A percentile compares a stretch with the other conserved stretches of the same genome.
Evolutionary conservation across 2,113 vertebrate species (phyloP).

Genomic region (Sinocyclocheilus anophthalmus): DNA sequence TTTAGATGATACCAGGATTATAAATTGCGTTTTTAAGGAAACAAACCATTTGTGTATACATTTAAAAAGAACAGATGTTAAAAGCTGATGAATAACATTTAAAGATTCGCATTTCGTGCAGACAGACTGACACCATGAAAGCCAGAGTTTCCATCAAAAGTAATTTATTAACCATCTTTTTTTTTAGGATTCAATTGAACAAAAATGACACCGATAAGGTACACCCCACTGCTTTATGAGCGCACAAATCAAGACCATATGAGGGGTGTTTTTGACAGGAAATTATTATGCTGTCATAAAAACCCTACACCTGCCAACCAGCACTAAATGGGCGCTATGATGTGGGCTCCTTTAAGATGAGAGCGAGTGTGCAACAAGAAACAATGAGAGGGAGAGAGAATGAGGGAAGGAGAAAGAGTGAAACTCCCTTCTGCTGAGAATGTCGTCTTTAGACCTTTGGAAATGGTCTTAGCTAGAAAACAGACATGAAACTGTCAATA

Average conservation of each 20-base stretch:
- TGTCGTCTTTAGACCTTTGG: conserved; percentile 34
- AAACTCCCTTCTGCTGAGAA: conserved; percentile 43
- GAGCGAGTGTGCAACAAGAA: conserved; percentile 8
- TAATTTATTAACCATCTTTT: background rate
- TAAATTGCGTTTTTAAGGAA: background rate
- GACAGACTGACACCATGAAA: background rate
- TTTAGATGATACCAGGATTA: background rate
- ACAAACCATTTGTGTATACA: background rate
- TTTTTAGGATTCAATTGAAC: background rate
- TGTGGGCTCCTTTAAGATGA: conserved; percentile 34
- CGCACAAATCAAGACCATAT: conserved; percentile 30
- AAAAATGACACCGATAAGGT: background rate
- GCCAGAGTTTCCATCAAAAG: background rate
- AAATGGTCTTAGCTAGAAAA: conserved; percentile 43
- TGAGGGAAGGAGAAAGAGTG: conserved; percentile 43
- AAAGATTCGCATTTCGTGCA: background rate
- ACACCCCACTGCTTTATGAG: conserved; percentile 15
- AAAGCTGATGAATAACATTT: background rate
- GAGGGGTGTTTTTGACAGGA: conserved; percentile 21
- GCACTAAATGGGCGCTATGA: conserved; percentile 7
- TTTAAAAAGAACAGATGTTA: background rate
- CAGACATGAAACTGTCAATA: conserved; percentile 48
- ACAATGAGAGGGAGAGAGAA: conserved; percentile 23
- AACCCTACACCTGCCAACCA: conserved; percentile 40
- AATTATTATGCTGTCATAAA: conserved; percentile 26